A percentile compares a stretch with the other conserved stretches of the same genome.
Conservation (phyloP, 2,797 vertebrate species). For the Merluccius polli region DNA sequence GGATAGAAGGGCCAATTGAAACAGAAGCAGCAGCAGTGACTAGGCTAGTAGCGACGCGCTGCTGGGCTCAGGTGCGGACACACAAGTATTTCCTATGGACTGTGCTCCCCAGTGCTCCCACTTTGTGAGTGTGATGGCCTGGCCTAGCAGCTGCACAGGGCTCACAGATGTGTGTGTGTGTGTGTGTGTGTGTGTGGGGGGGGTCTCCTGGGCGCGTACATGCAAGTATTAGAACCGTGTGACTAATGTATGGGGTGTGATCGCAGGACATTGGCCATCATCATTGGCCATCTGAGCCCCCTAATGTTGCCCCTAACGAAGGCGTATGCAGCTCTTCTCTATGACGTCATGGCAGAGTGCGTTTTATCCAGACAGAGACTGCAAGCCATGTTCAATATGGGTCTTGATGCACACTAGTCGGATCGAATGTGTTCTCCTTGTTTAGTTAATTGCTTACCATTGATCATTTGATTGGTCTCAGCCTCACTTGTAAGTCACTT, state of each 20-base stretch:
- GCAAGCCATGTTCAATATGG: not conserved
- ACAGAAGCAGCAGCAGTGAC: not conserved
- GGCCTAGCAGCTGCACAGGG: conserved; percentile 25
- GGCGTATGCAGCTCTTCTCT: not conserved
- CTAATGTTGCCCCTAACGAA: conserved; percentile 1
- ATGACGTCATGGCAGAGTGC: conserved; percentile 23
- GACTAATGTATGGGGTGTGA: conserved; percentile 24
- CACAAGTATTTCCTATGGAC: conserved; percentile 14
- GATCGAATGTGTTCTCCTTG: not conserved
- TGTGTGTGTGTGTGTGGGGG: conserved; percentile 7
- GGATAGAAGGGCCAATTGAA: not conserved
- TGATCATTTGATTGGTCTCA: not conserved
- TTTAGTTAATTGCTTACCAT: not conserved
- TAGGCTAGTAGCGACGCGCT: not conserved
- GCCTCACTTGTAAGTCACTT: not conserved
- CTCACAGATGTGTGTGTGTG: conserved; percentile 26
- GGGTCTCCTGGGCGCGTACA: not conserved
- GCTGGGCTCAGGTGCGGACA: conserved; percentile 28
- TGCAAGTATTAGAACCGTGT: not conserved
- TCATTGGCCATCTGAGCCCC: conserved; percentile 41
- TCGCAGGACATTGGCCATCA: conserved; percentile 21
- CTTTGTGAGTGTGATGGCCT: conserved; percentile 25
- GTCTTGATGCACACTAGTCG: not conserved
- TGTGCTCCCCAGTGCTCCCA: conserved; percentile 10
- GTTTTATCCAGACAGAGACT: not conserved